These are phyloP conservation scores for Heteromurus nitidus DNA, from an alignment of 2,888 invertebrate species.

Conservation along the genomic window DNA sequence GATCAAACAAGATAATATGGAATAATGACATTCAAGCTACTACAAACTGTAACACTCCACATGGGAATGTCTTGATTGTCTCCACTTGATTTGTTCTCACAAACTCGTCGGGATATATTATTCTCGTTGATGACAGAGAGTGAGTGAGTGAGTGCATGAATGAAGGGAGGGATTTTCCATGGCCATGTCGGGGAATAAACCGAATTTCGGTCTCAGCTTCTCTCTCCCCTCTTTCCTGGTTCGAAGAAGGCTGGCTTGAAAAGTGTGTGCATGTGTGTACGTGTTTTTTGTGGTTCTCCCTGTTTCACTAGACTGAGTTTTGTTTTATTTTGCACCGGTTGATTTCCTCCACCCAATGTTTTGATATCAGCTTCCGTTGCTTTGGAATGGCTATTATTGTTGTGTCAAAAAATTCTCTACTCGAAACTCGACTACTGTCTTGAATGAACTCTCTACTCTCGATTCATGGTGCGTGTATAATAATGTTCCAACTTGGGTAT, in stretches of 20 bases:
- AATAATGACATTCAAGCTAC: not conserved
- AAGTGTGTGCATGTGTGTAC: constrained; percentile 24
- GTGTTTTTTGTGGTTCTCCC: constrained; percentile 3
- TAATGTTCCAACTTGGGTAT: not conserved
- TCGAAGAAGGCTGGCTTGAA: constrained; percentile 40
- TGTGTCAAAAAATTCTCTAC: not conserved
- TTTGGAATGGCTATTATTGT: not conserved
- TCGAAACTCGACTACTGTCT: not conserved
- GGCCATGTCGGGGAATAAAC: constrained; percentile 26
- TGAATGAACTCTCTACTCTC: not conserved
- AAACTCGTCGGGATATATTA: no score
- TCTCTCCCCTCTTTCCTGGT: constrained; percentile 7
- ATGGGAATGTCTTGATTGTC: not conserved
- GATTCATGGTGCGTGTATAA: not conserved
- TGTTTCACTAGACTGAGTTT: no score
- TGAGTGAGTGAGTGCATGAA: not conserved
- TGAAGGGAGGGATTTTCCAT: not conserved
- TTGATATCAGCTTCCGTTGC: not conserved
- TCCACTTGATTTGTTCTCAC: constrained; percentile 6
- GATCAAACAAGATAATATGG: not conserved
- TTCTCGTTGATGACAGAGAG: constrained; percentile 14
- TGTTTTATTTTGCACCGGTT: not conserved
- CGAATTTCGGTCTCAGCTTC: constrained; percentile 13
- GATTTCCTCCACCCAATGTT: not conserved
- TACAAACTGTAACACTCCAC: not conserved